These are phyloP conservation scores for Sanderia malayensis DNA, from an alignment of 30 jellyfish, hydroid and myxozoan species.

Conservation along the genomic window DNA sequence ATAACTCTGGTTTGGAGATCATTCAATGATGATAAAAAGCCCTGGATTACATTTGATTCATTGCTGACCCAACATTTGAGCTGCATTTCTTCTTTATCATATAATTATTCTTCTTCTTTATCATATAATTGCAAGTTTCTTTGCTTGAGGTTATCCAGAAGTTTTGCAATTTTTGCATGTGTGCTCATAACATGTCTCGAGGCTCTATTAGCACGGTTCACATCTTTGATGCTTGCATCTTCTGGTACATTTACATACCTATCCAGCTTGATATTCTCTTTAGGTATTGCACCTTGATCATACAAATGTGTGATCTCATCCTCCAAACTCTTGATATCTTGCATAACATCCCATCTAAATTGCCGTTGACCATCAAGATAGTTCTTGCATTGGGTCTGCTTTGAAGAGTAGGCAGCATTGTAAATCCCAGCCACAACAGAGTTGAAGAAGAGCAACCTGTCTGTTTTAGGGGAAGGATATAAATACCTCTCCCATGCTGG, in stretches of 20 bases:
- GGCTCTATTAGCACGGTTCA: conserved; percentile 19
- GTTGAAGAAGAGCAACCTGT: conserved; percentile 14
- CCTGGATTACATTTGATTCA: too few species aligned
- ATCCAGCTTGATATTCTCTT: conserved; percentile 8
- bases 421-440: conserved; percentile 14
- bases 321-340: conserved; percentile 12
- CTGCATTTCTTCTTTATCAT: too few species aligned
- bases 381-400: conserved; percentile 40
- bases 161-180: background rate
- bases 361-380: conserved; percentile 30
- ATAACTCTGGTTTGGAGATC: too few species aligned
- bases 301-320: background rate
- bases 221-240: background rate
- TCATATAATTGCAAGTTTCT: too few species aligned
- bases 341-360: conserved; percentile 19
- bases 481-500: background rate
- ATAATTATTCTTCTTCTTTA: too few species aligned
- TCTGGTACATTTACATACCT: conserved; percentile 12
- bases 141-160: too few species aligned
- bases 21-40: too few species aligned
- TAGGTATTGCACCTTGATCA: conserved; percentile 22
- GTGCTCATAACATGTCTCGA: conserved; percentile 6
- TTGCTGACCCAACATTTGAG: too few species aligned
- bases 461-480: conserved; percentile 3
- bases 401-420: conserved; percentile 24